phyloP scores from a whole-genome alignment of 2,797 vertebrate species.

The Artibeus lituratus region DNA sequence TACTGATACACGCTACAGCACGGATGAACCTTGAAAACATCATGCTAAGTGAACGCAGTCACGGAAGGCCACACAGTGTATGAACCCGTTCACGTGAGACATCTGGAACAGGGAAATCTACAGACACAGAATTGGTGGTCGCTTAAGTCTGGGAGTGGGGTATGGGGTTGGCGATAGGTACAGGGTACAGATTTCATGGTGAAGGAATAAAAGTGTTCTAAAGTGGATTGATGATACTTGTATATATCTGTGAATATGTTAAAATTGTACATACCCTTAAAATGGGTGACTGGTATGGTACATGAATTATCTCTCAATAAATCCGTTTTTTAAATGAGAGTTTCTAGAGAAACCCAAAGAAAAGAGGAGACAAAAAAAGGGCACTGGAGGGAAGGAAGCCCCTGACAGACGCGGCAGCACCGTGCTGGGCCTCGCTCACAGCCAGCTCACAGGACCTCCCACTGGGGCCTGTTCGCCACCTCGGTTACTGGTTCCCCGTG shows the following conservation, averaged over 20 bases:
- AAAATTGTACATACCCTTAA: background rate
- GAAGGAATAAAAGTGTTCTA: background rate
- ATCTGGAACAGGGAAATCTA: background rate
- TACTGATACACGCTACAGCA: background rate
- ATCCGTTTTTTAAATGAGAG: background rate
- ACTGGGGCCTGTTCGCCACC: background rate
- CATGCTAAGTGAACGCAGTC: background rate
- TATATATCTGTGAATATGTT: background rate
- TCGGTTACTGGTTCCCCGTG: background rate
- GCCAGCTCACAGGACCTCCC: background rate
- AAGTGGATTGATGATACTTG: background rate
- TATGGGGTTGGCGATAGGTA: background rate
- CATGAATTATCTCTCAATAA: background rate
- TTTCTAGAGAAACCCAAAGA: background rate
- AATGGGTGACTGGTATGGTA: background rate
- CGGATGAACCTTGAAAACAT: background rate
- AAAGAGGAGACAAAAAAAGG: background rate
- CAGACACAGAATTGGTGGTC: background rate
- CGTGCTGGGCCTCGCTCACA: background rate
- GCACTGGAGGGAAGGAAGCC: background rate
- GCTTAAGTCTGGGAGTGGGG: background rate
- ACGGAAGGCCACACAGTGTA: background rate
- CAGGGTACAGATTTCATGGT: background rate
- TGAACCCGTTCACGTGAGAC: background rate
- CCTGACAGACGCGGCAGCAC: background rate